These are phyloP conservation scores for Orthosia gothica DNA, from an alignment of 2,888 invertebrate genomes.

Conservation along the genomic window DNA sequence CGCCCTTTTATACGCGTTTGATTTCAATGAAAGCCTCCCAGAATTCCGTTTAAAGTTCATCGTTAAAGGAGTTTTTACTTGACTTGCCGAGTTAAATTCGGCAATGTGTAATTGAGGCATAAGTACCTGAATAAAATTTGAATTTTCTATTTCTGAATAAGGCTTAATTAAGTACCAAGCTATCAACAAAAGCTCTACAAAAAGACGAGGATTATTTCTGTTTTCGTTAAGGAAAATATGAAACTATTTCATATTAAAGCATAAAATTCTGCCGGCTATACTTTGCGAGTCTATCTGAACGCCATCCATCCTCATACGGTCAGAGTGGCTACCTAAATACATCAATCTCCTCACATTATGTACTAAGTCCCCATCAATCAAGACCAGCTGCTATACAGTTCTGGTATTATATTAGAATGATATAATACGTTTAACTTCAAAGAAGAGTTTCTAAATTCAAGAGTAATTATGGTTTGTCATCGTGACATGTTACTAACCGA, in stretches of 20 bases:
- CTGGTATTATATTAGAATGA: conserved; percentile 57
- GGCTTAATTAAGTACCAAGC: not conserved
- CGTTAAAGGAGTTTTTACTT: conserved; percentile 38
- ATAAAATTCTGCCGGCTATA: conserved; percentile 10
- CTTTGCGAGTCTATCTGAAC: conserved; percentile 39
- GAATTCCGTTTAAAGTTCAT: conserved; percentile 46
- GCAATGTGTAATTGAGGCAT: conserved; percentile 27
- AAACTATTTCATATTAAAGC: not conserved
- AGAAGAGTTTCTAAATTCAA: conserved; percentile 27
- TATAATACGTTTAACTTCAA: conserved; percentile 47
- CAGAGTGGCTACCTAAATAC: conserved; percentile 69
- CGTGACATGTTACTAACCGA: not conserved
- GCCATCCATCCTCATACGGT: conserved; percentile 66
- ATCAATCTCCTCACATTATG: conserved; percentile 78
- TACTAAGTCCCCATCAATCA: conserved; percentile 82
- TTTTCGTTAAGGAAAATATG: not conserved
- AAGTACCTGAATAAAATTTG: conserved; percentile 5
- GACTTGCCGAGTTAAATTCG: conserved; percentile 35
- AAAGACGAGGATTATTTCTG: not conserved
- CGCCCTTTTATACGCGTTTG: conserved; percentile 68
- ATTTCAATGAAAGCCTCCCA: conserved; percentile 56
- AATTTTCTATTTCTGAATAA: not conserved
- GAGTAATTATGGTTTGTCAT: not conserved
- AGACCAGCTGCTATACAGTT: conserved; percentile 78
- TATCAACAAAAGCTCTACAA: not conserved